Percentiles rank a stretch among this genome's conserved stretches.
phyloP scores from a whole-genome alignment of 2,113 vertebrate species.

The Psophia crepitans region DNA sequence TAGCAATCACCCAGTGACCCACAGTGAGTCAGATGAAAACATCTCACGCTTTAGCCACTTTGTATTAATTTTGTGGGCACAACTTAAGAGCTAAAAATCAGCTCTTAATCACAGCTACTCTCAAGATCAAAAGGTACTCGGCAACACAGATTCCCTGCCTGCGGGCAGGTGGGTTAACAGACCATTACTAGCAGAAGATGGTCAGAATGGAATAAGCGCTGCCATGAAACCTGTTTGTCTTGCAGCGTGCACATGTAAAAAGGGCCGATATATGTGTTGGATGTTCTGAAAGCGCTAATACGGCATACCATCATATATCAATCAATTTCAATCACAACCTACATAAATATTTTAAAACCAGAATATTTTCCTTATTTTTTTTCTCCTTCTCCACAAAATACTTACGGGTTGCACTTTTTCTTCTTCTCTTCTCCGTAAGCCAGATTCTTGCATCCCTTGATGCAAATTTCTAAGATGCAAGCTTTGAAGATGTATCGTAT shows the following conservation, averaged over 20 bases:
- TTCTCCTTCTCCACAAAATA: background rate
- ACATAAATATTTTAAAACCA: background rate
- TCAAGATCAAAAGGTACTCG: background rate
- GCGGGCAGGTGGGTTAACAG: background rate
- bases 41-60: background rate
- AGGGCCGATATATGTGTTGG: background rate
- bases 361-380: background rate
- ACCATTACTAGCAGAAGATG: background rate
- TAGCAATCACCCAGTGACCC: background rate
- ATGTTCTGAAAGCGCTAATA: background rate
- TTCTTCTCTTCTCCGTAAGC: conserved; percentile 80
- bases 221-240: background rate
- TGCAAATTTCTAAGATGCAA: conserved; percentile 80
- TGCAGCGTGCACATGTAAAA: background rate
- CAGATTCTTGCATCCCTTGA: conserved; percentile 83
- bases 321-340: background rate
- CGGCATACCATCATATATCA: background rate
- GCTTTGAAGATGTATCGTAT: conserved; percentile 76
- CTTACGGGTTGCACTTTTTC: conserved; percentile 90
- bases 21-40: background rate
- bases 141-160: background rate
- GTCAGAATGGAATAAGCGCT: background rate
- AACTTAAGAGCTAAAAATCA: background rate
- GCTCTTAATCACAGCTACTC: too few relatives aligned
- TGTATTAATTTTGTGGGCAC: background rate